Conservation (phyloP, 1,140 invertebrate genomes). For the Periplaneta americana region DNA sequence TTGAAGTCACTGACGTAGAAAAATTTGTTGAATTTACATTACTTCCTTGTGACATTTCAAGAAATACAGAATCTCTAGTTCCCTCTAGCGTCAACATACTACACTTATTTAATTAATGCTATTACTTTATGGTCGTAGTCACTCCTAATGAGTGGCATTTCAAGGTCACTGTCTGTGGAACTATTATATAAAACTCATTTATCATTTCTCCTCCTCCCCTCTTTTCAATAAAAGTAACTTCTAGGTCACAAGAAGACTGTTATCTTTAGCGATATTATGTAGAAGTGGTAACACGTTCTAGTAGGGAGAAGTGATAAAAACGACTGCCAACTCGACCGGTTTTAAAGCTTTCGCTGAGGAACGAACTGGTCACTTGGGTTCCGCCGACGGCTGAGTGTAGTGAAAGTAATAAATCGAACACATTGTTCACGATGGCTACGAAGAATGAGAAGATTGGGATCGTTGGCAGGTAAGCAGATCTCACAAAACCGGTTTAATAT, state of each 20-base stretch:
- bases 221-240: neutral
- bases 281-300: neutral
- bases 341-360: neutral
- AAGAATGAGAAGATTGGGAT: constrained; percentile 59
- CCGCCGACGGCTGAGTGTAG: neutral
- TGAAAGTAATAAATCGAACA: no score
- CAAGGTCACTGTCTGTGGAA: no score
- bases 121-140: no score
- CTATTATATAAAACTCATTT: neutral
- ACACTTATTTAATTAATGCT: no score
- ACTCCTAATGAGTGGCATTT: no score
- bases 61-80: no score
- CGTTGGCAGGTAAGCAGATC: constrained; percentile 49
- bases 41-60: no score
- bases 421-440: constrained; percentile 23
- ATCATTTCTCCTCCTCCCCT: neutral
- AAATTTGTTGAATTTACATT: no score
- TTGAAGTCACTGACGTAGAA: no score
- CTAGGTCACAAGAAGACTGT: neutral
- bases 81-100: no score
- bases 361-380: neutral
- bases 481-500: no score
- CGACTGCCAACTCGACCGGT: neutral
- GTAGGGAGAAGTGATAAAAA: neutral
- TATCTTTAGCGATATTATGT: neutral